Base-by-base conservation (phyloP, 2,113 vertebrate genomes). In the Chelonoidis abingdonii region DNA sequence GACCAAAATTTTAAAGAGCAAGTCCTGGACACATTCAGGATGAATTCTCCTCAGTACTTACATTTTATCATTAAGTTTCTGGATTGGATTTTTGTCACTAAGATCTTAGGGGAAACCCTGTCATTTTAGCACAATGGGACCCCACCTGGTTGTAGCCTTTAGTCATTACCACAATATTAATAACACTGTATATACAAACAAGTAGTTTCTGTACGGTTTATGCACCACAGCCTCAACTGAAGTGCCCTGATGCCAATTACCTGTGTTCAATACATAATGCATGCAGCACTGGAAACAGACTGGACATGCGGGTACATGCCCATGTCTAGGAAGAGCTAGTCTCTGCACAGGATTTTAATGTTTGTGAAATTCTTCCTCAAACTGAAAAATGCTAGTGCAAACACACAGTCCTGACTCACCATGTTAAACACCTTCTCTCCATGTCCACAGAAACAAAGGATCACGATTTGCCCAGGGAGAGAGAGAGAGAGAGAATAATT, bases 1-100 rank as follows among this genome's bases (percentile, higher is more conserved):
- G 6, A 19, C 12, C 16, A 69, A 41, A 38, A 38, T 72, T 80
- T 94, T 10, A 83, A 52, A 25, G 65, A 72, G 65, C 79, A 91
- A 79, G 35, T 16, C 2, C 80, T 57, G 44, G 50, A 49, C 49
- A 52, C 8, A 75, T 14, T 8, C 53, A 95, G 29, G 85, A 59
- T 21, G 6, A 53, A 4, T 5, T 59, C 50, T 75, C 16, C 52
- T 86, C 85, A 93, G 87, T 59, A 76, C 29, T 86, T 76, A 44
- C n/a, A 25, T 76, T 44, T 24, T 76, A 76, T 41, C 38, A 47
- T 13, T 5, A 29, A 2, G 0, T 1, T 19, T 59, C 24, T 38
- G 65, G 35, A 13, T 38, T 31, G 47, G 53, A 5, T 86, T 89
- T 89, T 52, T 1, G 69, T 11, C 31, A 84, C 53, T 10, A 90